phyloP scores from a whole-genome alignment of 2,113 vertebrate species.

The Vicugna pacos region DNA sequence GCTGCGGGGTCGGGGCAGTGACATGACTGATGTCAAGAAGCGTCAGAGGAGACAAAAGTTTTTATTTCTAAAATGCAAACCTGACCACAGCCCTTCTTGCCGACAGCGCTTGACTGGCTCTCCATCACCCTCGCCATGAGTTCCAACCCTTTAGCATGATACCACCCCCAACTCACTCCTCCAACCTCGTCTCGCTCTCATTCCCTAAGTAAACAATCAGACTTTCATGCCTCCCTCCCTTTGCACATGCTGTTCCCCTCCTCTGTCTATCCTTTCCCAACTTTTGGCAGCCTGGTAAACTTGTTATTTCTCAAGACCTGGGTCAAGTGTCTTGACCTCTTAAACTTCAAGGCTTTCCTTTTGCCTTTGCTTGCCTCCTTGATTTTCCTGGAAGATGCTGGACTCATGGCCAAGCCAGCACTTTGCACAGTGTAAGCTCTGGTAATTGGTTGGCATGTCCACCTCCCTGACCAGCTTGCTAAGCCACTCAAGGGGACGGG shows the following conservation, averaged over 20 bases:
- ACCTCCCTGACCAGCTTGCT: not conserved
- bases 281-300: not conserved
- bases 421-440: no score
- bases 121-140: not conserved
- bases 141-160: fast-evolving
- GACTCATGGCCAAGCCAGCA: fast-evolving
- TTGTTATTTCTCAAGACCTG: not conserved
- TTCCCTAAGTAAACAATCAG: not conserved
- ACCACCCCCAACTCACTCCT: not conserved
- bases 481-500: not conserved
- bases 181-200: not conserved
- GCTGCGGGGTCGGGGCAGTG: fast-evolving
- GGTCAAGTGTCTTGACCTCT: not conserved
- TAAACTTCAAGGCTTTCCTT: not conserved
- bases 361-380: not conserved
- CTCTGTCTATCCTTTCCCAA: not conserved
- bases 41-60: not conserved
- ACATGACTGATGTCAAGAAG: not conserved
- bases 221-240: not conserved
- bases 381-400: not conserved
- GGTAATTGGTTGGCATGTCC: not conserved
- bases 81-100: fast-evolving
- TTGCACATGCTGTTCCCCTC: not conserved
- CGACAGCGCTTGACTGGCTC: not conserved
- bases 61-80: constrained; percentile 15